Percentiles rank a stretch among this genome's conserved stretches.
These are phyloP conservation scores for Campoplex capitator DNA, from an alignment of 2,888 invertebrate genomes.

Conservation along the genomic window DNA sequence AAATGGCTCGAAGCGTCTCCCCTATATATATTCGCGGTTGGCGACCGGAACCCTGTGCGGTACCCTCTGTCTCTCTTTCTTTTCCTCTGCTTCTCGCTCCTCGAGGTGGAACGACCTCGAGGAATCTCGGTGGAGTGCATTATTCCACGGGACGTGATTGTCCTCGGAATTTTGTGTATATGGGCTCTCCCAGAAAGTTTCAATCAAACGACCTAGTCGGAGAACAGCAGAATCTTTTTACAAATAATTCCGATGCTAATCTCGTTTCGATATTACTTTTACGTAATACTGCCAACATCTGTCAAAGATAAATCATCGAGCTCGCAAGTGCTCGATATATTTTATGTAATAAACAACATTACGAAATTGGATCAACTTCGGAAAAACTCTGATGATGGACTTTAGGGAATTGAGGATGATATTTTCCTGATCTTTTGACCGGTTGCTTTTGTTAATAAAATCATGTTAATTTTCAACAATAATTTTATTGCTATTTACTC, in stretches of 20 bases:
- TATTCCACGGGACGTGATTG: slow-evolving; percentile 59
- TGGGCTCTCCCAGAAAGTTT: neutral
- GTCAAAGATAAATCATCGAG: no score
- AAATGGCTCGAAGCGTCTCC: slow-evolving; percentile 25
- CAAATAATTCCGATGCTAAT: no score
- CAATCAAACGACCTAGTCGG: neutral
- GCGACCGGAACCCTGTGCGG: slow-evolving; percentile 39
- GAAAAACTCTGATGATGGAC: no score
- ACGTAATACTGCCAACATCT: no score
- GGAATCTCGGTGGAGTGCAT: slow-evolving; percentile 57
- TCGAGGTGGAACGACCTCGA: slow-evolving; percentile 73
- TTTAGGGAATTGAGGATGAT: no score
- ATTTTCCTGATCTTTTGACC: no score
- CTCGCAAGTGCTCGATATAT: no score
- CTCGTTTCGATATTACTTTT: no score
- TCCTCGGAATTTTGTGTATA: slow-evolving; percentile 15
- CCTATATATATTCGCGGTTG: slow-evolving; percentile 48
- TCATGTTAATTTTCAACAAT: no score
- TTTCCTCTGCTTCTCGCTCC: slow-evolving; percentile 26
- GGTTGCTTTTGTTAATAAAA: no score
- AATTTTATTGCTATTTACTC: neutral
- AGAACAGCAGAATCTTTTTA: neutral
- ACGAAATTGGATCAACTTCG: no score
- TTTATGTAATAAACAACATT: no score
- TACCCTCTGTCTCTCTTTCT: neutral